Evolutionary conservation across 2,888 invertebrate species (phyloP).

Genomic region (Dusona sp.): DNA sequence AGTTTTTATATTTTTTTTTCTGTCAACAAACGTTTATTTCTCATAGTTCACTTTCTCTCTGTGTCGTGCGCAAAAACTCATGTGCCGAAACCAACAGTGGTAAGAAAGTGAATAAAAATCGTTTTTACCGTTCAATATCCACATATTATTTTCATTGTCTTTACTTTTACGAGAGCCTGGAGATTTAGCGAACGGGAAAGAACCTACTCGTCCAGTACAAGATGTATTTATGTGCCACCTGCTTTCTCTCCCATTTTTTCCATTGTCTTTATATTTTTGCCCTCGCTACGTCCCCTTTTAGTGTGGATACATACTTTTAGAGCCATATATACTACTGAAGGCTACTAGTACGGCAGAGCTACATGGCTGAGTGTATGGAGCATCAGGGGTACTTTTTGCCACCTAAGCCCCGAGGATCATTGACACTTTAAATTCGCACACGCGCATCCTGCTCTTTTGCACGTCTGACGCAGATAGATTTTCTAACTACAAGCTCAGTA

Average conservation of each 20-base stretch:
- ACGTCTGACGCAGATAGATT: conserved; percentile 24
- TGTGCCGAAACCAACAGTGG: not conserved
- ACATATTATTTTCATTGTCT: conserved; percentile 22
- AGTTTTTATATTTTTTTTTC: not conserved
- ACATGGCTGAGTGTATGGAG: not conserved
- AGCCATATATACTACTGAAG: not conserved
- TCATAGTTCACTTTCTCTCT: not conserved
- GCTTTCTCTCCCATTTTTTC: not conserved
- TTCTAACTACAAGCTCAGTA: conserved; percentile 13
- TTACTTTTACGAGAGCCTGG: conserved; percentile 30
- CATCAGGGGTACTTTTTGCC: conserved; percentile 43
- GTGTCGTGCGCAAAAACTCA: not conserved
- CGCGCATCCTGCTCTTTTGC: conserved; percentile 33
- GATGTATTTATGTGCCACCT: conserved; percentile 22
- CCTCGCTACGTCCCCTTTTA: not conserved
- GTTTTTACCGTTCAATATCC: conserved; percentile 16
- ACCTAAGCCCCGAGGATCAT: conserved; percentile 42
- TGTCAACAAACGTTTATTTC: not conserved
- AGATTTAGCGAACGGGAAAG: not conserved
- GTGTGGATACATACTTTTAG: conserved; percentile 6
- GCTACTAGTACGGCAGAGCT: conserved; percentile 6
- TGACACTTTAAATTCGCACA: conserved; percentile 49
- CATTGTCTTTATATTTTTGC: conserved; percentile 13
- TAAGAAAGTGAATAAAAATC: not conserved
- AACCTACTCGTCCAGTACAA: conserved; percentile 12